Base-by-base conservation (phyloP, 2,888 invertebrate genomes). In the Pachliopta kotzebuea region DNA sequence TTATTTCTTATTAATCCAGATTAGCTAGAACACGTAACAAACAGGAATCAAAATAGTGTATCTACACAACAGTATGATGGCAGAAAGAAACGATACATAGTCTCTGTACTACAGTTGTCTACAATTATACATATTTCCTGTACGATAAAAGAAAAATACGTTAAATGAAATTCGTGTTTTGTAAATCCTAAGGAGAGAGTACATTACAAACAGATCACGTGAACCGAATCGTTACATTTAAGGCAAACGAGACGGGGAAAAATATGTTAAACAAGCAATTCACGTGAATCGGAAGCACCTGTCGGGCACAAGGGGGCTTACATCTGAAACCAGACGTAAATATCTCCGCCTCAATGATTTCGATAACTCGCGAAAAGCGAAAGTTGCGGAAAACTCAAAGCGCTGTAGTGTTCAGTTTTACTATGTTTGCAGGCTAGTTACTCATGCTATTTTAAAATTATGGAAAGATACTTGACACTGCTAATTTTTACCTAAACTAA, bases 261-360 rank as follows among this genome's bases (percentile, higher is more conserved):
- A 86, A 88, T 87, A 88, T 88, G 86, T 85, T 85, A 85, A 88
- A 86, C 86, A 88, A 88, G 87, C 87, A 83, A 86, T 86, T 87
- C 83, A 74, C 83, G 81, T 76, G 78, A 81, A 83, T 82, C 83
- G 79, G 75, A 79, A 83, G 78, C 80, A 84, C 80, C 84, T 87
- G 85, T 83, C 84, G 79, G 76, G 74, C 72, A 65, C 71, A 70
- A 66, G 67, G 74, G 69, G 69, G 42, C 55, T 68, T 75, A 85
- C 83, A 74, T 68, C 55, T 62, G 58, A 62, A 72, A 67, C 66
- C 72, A 62, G 69, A 74, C 80, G 80, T 74, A 72, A 76, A 65
- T 67, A 50, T 56, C 58, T 66, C 21, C 56, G 58, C 54, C 60
- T 56, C 65, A 62, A 60, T 56, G 61, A 60, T 56, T 62, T 60